Evolutionary conservation across 2,113 vertebrate genomes (phyloP), one percentile per base, ranked within the genome.

Genomic region (Petromus typicus): DNA sequence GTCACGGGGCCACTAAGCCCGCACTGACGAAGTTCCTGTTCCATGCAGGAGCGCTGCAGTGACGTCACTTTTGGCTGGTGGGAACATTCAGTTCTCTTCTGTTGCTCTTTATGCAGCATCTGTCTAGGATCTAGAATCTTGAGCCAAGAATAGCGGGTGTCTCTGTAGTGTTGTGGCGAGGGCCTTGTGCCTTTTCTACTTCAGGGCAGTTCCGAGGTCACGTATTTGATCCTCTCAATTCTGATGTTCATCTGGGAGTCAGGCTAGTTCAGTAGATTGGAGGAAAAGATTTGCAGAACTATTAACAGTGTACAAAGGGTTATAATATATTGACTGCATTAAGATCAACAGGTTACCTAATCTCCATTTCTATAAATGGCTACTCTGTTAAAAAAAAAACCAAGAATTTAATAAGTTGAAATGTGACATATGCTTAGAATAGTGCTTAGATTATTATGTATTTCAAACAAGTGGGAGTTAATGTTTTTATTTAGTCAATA

Each of bases 381-480:
- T 69, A 37, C 59, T 81, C 51, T 86, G 4, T 85, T 40, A 67
- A 71, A 4, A 4, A 18, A 8, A 88, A 9, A 3, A 37, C n/a
- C 18, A 82, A 66, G 11, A 18, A 82, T 76, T 17, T 83, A 56
- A 23, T 90, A 51, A 51, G 5, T 69, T 57, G 75, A 30, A 34
- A 81, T 8, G 57, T 69, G 8, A 6, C 61, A 66, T 59, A 40
- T n/a, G 27, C 17, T 78, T 81, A 79, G 63, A 20, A 27, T 5
- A 66, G 17, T 57, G 20, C 43, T 90, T 86, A 27, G 56, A 86
- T 89, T 89, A 30, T 48, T 89, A 84, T 34, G 83, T 96, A 66
- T 86, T 98, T 94, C 80, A 96, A 93, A 92, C 89, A 43, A 25
- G 0, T 12, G n/a, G 7, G 56, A 40, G 27, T 64, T 59, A 69